Base-by-base conservation (phyloP, 2,888 invertebrate genomes). In the Archips crataeganus region DNA sequence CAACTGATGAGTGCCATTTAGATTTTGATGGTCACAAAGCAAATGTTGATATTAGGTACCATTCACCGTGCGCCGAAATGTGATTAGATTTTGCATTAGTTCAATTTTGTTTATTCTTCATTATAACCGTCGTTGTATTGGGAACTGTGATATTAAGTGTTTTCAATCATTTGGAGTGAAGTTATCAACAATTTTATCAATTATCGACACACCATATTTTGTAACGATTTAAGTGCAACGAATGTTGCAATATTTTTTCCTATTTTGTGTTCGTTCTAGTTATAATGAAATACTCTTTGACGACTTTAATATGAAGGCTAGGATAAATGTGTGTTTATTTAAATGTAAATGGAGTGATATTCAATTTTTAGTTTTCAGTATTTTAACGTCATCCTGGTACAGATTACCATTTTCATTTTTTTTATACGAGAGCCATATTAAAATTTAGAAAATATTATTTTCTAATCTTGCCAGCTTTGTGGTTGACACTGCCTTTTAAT, bases 141-240 rank as follows among this genome's bases (percentile, higher is more conserved):
- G 87, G 92, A 94, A 93, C 94, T 94, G 94, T 94, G 94, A 94
- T 94, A 94, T 92, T 92, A 85, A 88, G 87, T 92, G 91, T 92
- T 93, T 94, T 92, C 93, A 92, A 93, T 92, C 85, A 79, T 85
- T 81, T 86, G 79, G 82, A 84, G 84, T 85, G 85, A 87, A 86
- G 86, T 74, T 70, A 61, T 74, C 74, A 74, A 70, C 66, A 32
- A 70, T 63, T 73, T 67, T 51, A 65, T 73, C 49, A 60, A 74
- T 73, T 68, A 73, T 74, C 70, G 64, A 70, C 69, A 74, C 73
- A 74, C 66, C 66, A 62, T 63, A 63, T 65, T 63, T 71, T 60
- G 64, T 70, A 71, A 47, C 47, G n/a, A 64, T 66, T 84, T 83
- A 70, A n/a, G 84, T 87, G 86, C 85, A 87, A 87, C 84, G 63